Percentiles rank a stretch among this genome's conserved stretches.
Conservation (phyloP, 35 echinoderm and acorn worm genomes). For the Strongylocentrotus purpuratus region DNA sequence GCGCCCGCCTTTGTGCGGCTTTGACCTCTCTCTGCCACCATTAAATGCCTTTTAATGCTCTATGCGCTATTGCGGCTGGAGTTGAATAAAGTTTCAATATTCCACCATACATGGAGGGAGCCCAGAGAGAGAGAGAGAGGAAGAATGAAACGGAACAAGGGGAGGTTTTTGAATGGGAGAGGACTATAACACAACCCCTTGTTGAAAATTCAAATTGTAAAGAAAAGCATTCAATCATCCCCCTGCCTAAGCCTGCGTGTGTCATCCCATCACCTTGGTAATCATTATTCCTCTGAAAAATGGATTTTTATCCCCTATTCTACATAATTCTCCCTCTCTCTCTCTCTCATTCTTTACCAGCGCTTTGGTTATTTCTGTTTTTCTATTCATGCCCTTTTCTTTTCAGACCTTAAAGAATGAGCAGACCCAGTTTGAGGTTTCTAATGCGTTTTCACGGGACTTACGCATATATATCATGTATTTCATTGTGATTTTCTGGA, state of each 20-base stretch:
- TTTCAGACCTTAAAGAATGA: neutral
- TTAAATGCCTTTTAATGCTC: constrained; percentile 4
- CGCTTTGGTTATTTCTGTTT: neutral
- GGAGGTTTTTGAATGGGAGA: neutral
- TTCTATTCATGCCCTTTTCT: neutral
- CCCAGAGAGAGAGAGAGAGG: too few species aligned
- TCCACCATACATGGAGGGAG: neutral
- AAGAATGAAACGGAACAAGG: neutral
- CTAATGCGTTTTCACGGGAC: constrained; percentile 34
- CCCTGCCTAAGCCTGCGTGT: neutral
- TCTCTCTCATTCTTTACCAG: neutral
- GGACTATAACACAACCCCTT: neutral
- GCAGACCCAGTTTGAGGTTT: neutral
- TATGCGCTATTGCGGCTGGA: neutral
- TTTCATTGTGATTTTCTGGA: constrained; percentile 55
- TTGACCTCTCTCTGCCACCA: neutral
- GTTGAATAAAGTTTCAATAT: neutral
- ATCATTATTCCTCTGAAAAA: constrained; percentile 5
- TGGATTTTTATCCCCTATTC: constrained; percentile 11
- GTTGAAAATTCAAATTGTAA: constrained; percentile 31
- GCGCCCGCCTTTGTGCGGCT: neutral
- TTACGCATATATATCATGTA: constrained; percentile 51
- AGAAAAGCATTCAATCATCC: constrained; percentile 36
- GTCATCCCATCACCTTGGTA: constrained; percentile 5
- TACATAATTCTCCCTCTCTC: neutral